Evolutionary conservation across 2,113 vertebrate species (phyloP), one percentile per base, ranked within the genome.

Genomic region (Atherinomorus stipes): DNA sequence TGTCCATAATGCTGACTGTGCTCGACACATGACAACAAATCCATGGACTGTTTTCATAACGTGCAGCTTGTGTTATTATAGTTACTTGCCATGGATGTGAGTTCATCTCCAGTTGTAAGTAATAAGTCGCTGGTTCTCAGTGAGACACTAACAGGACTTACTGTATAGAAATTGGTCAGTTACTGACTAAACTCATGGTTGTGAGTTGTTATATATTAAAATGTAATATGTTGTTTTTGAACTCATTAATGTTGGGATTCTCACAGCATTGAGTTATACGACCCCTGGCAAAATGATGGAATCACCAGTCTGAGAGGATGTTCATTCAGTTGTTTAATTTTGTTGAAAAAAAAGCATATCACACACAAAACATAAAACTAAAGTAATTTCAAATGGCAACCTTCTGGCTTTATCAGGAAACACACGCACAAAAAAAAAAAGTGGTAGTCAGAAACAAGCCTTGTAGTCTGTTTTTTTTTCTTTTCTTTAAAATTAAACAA

Each of bases 1-100:
- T 70, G 42, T 71, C 61, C 49, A 62, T 42, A 58, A 76, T 81
- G 78, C 84, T 84, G 85, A 92, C 71, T 84, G 70, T 78, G 75
- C 82, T 64, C 64, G 78, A 90, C 56, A 60, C 71, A 79, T 66
- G 62, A 84, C 71, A 84, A 83, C 68, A 84, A 53, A 76, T 67
- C 72, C 62, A 19, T 54, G 38, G 62, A 73, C 9, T 64, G 76
- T 83, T 77, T 65, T 88, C 64, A 78, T 79, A 87, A 79, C 57
- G 40, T 26, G 53, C 57, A 54, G 79, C 60, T 64, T 56, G 56
- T 80, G 64, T 87, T 74, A 19, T 90, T 86, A 85, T 60, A 73
- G 70, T 64, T 62, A 66, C 64, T 75, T 71, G 47, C 50, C 49
- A 58, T 82, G 76, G 83, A 82, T 81, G 53, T 83, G 50, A 73